Evolutionary conservation across 2,113 vertebrate species (phyloP), one percentile per base, ranked within the genome.

Genomic region (Macrotus californicus): DNA sequence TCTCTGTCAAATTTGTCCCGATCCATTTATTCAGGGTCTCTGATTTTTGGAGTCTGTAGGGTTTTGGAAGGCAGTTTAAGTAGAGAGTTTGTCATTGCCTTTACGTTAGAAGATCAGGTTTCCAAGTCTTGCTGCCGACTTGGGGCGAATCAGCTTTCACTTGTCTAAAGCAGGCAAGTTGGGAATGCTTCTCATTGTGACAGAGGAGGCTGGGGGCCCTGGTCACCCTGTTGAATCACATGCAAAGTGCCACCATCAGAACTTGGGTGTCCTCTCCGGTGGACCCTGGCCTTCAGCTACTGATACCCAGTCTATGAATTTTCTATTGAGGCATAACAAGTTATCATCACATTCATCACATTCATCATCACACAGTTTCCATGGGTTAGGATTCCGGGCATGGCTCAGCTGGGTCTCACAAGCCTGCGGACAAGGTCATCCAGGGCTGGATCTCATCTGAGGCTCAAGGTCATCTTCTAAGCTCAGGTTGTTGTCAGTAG

Each of bases 51-150:
- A 52, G 66, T 89, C 87, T 70, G 31, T 79, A 56, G 54, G 36
- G n/a, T 73, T 94, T 90, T 81, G 61, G 43, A 79, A 77, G 50
- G 54, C 39, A 22, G 15, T 82, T 87, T 93, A 41, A 86, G 18
- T 16, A 22, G 82, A 41, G 69, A 88, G 41, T 66, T 81, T 87
- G 85, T 77, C 48, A 87, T 89, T 52, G 94, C 91, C 83, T 96
- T 94, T 87, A 50, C 67, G 85, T 95, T 89, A 66, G 76, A 46
- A 95, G 86, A 80, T 91, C 89, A 7, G n/a, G 24, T 66, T 91
- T 94, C 54, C 34, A 19, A 73, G 70, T 21, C 34, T 79, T 69
- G 81, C 16, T 14, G 7, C n/a, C n/a, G 64, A 50, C 61, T 52
- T 66, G 2, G 3, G 16, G 39, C 13, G 2, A 12, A 34, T 85